Conservation (phyloP, 2,888 invertebrate species). For the Cerastoderma edule region DNA sequence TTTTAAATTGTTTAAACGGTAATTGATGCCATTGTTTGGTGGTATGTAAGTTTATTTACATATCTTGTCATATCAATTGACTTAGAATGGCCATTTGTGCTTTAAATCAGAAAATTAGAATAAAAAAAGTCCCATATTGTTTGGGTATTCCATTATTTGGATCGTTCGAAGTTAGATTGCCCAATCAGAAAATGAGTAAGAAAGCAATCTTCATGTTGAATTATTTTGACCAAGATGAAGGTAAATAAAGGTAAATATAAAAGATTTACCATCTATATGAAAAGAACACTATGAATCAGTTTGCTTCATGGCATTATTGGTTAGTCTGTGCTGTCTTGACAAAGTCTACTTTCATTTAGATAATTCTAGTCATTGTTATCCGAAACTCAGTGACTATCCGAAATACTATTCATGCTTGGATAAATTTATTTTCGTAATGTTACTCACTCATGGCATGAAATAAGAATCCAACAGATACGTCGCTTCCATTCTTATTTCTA, state of each 20-base stretch:
- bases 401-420: not conserved
- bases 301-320: not conserved
- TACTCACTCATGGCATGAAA: conserved; percentile 23
- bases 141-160: too few relatives aligned
- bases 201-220: too few relatives aligned
- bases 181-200: too few relatives aligned
- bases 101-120: too few relatives aligned
- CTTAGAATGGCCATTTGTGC: too few relatives aligned
- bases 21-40: too few relatives aligned
- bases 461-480: conserved; percentile 4
- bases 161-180: too few relatives aligned
- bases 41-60: too few relatives aligned
- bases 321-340: not conserved
- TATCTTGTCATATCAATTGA: too few relatives aligned
- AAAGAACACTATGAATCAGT: not conserved
- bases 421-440: not conserved
- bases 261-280: not conserved
- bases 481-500: not conserved
- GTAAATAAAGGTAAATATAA: not conserved
- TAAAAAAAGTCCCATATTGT: too few relatives aligned
- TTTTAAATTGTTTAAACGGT: too few relatives aligned
- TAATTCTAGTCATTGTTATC: not conserved
- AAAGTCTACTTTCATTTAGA: not conserved
- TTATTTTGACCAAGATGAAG: not conserved
- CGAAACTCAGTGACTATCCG: conserved; percentile 1